phyloP scores from a whole-genome alignment of 2,797 vertebrate species.

The Poecilia gillii region DNA sequence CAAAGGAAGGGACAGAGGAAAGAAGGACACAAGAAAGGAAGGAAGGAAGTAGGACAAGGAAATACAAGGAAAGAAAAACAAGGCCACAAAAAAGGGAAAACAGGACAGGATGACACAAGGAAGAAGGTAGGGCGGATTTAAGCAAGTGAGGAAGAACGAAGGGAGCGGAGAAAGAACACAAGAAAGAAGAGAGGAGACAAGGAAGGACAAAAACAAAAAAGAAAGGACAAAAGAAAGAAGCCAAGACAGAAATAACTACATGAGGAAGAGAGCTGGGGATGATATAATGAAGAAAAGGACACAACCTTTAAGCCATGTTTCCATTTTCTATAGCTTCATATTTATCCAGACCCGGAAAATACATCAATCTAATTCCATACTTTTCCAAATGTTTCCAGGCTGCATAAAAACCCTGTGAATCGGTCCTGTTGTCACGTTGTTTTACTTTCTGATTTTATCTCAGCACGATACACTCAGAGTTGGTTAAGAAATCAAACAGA shows the following conservation, averaged over 20 bases:
- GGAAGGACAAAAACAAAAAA: neutral
- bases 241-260: neutral
- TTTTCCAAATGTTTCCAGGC: neutral
- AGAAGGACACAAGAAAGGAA: neutral
- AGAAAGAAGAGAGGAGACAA: neutral
- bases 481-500: neutral
- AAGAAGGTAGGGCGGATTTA: neutral
- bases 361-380: neutral
- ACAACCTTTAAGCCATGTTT: neutral
- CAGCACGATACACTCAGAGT: neutral
- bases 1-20: neutral
- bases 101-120: neutral
- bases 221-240: neutral
- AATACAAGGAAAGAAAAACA: neutral
- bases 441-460: conserved; percentile 7
- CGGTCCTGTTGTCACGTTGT: neutral
- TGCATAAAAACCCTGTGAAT: neutral
- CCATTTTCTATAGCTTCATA: neutral
- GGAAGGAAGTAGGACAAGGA: neutral
- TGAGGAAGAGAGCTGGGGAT: neutral
- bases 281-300: neutral
- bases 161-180: neutral
- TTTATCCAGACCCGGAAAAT: neutral
- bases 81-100: neutral
- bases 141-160: neutral